Percentiles rank a stretch among this genome's conserved stretches.
Evolutionary conservation across 2,888 invertebrate genomes (phyloP).

Genomic region (Adela reaumurella): DNA sequence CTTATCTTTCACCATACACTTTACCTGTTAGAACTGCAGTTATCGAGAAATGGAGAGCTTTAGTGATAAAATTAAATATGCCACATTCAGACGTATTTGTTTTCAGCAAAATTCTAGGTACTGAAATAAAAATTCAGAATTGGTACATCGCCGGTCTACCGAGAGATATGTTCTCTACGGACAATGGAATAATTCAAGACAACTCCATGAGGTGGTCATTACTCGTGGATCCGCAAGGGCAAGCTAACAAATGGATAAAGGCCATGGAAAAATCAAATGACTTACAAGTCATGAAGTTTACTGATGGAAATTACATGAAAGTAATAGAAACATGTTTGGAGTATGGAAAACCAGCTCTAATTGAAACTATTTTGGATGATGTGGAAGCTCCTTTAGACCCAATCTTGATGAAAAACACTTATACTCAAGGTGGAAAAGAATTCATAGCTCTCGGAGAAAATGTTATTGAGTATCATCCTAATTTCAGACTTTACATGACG

Average conservation of each 20-base stretch:
- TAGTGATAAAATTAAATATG: constrained; percentile 65
- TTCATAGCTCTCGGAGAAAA: constrained; percentile 77
- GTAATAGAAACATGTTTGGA: constrained; percentile 71
- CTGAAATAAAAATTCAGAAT: constrained; percentile 81
- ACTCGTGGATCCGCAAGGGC: constrained; percentile 80
- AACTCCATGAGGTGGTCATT: constrained; percentile 76
- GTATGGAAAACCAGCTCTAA: constrained; percentile 71
- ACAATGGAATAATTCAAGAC: constrained; percentile 81
- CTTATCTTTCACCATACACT: constrained; percentile 86
- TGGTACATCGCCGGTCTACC: constrained; percentile 84
- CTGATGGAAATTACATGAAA: constrained; percentile 72
- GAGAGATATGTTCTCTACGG: constrained; percentile 75
- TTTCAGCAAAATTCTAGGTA: constrained; percentile 72
- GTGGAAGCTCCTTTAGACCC: constrained; percentile 77
- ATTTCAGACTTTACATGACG: constrained; percentile 77
- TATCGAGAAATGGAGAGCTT: constrained; percentile 69
- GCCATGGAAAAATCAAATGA: constrained; percentile 73
- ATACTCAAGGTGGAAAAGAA: constrained; percentile 68
- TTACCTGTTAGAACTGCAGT: constrained; percentile 59
- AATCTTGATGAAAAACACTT: constrained; percentile 69
- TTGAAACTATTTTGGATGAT: constrained; percentile 76
- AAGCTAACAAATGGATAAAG: constrained; percentile 84
- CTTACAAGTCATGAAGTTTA: constrained; percentile 68
- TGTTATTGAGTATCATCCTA: constrained; percentile 69
- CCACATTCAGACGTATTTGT: constrained; percentile 74